Base-by-base conservation (phyloP, 2,888 invertebrate genomes). In the Eumerus sabulonum region DNA sequence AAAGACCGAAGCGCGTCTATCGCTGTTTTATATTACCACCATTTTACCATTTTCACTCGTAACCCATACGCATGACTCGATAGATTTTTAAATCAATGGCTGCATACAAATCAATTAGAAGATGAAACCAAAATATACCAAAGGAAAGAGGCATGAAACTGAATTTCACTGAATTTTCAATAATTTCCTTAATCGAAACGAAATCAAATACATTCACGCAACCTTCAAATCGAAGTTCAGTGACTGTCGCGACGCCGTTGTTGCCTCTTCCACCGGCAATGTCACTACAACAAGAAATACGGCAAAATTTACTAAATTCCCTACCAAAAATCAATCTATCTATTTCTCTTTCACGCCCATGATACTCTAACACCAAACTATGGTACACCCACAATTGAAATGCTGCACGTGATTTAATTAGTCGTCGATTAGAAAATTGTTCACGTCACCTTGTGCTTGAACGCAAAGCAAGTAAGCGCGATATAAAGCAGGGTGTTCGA, bases 151-250 rank as follows among this genome's bases (percentile, higher is more conserved):
- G 7, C 7, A 27, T 7, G 27, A 27, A 45, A 47, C 42, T 42
- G 57, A 64, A 70, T 82, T 76, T 82, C 76, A 76, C 76, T 81
- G 72, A 79, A 76, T 82, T 81, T 59, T 19, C 72, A 82, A 77
- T 74, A 68, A 82, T 82, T 83, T 83, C 82, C 83, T 83, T 79
- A 82, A 83, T 82, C 76, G 81, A 76, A 82, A 81, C 42, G 77
- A 77, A 82, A 77, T 82, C 82, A 77, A 74, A 81, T 71, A 81
- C 76, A 81, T 81, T 66, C 81, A 81, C 81, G 81, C 81, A 81
- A 81, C 81, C 81, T 81, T 81, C 81, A 76, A 81, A 66, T 42
- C 66, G 64, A 81, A 81, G 81, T 81, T 81, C 76, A 81, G 70
- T 81, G 81, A 81, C 81, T 81, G 81, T 51, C 47, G 73, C 48